Percentiles rank a stretch among this genome's conserved stretches.
Evolutionary conservation across 1,140 invertebrate genomes (phyloP).

Genomic region (Adoxophyes honmai): DNA sequence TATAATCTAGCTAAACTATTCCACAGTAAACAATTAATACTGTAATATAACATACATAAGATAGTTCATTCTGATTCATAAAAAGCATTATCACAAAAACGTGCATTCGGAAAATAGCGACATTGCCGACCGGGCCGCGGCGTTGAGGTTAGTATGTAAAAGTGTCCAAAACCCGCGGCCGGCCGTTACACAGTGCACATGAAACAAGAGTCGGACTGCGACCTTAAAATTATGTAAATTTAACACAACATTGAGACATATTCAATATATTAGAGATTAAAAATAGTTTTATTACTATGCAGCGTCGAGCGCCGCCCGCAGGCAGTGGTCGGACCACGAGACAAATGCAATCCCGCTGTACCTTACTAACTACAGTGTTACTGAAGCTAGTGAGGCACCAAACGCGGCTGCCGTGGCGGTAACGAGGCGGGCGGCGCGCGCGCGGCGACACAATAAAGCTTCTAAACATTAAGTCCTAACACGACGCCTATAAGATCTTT

Average conservation of each 20-base stretch:
- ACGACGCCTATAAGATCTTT: slow-evolving; percentile 17
- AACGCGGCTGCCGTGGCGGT: too few species aligned
- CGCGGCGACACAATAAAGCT: background rate
- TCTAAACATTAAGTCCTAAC: slow-evolving; percentile 12
- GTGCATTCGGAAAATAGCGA: background rate
- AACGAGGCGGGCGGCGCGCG: background rate
- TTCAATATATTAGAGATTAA: slow-evolving; percentile 4
- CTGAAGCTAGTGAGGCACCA: too few species aligned
- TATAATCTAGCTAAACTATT: background rate
- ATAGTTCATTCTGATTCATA: too few species aligned
- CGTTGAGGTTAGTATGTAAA: background rate
- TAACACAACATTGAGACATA: slow-evolving; percentile 3
- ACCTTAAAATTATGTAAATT: slow-evolving; percentile 4
- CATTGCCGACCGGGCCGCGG: background rate
- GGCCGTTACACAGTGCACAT: background rate
- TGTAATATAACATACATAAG: background rate
- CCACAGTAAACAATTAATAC: slow-evolving; percentile 7
- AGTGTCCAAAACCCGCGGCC: background rate
- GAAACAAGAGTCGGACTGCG: background rate
- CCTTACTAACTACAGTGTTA: too few species aligned
- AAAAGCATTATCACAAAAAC: background rate
- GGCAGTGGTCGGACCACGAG: background rate
- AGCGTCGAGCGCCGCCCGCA: background rate
- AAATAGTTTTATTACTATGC: background rate
- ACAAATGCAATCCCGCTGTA: too few species aligned